These are phyloP conservation scores for Perca schrenkii DNA, from an alignment of 2,113 vertebrate genomes.

Conservation along the genomic window DNA sequence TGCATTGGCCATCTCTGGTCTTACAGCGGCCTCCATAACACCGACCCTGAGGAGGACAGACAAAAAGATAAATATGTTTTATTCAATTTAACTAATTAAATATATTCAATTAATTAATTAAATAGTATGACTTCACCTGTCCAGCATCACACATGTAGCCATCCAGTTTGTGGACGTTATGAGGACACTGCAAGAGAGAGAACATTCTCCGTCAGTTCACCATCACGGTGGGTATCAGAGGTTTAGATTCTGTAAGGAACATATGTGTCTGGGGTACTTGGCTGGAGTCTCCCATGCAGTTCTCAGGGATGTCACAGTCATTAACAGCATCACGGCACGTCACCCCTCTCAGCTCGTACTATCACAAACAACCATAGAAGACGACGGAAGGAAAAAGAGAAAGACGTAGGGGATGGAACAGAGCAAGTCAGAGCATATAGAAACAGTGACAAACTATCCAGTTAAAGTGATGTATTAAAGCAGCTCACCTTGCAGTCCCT, in stretches of 20 bases:
- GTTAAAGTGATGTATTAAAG: background rate
- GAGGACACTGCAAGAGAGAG: slow-evolving; percentile 88
- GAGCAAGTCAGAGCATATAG: background rate
- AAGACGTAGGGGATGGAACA: background rate
- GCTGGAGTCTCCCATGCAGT: slow-evolving; percentile 94
- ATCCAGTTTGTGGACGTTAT: slow-evolving; percentile 96
- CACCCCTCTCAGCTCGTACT: slow-evolving; percentile 93
- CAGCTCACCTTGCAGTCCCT: slow-evolving; percentile 91
- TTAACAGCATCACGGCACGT: slow-evolving; percentile 92
- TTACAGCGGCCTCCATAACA: slow-evolving; percentile 96
- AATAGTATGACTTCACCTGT: slow-evolving; percentile 85
- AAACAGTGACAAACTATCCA: background rate
- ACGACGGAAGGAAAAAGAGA: background rate
- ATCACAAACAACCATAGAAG: slow-evolving; percentile 7
- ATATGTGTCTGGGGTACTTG: slow-evolving; percentile 83
- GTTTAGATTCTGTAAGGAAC: background rate
- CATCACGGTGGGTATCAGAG: background rate
- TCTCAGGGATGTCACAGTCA: slow-evolving; percentile 94
- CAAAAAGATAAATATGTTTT: background rate
- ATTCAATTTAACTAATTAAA: background rate
- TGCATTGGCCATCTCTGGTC: slow-evolving; percentile 93
- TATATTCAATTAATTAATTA: background rate
- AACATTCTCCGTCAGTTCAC: background rate
- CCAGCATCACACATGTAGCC: slow-evolving; percentile 93
- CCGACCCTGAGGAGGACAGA: slow-evolving; percentile 86